Conservation (phyloP, 53 echinoderm and acorn worm genomes). For the Holothuria scabra region DNA sequence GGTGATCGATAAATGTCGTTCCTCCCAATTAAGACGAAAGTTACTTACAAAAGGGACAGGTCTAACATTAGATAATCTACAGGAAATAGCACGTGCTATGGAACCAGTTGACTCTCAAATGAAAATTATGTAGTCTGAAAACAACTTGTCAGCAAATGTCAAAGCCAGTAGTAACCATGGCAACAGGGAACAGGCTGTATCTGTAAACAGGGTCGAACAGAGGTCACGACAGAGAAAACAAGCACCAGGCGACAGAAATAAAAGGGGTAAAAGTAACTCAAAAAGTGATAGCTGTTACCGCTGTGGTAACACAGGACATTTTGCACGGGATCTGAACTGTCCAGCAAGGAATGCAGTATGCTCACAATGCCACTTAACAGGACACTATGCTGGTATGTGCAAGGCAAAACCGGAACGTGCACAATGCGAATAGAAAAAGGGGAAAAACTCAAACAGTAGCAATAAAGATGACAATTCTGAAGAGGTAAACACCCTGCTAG, state of each 20-base stretch:
- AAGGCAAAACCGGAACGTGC: slow-evolving; percentile 25
- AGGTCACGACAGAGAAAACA: background rate
- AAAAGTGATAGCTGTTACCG: background rate
- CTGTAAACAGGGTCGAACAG: background rate
- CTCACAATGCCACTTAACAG: slow-evolving; percentile 46
- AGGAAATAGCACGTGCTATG: slow-evolving; percentile 34
- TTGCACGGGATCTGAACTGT: slow-evolving; percentile 55
- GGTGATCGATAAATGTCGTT: slow-evolving; percentile 67
- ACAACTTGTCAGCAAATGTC: too few relatives aligned
- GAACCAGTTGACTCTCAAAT: background rate
- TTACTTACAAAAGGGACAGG: slow-evolving; percentile 52
- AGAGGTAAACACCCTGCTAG: background rate
- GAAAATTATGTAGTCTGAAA: too few relatives aligned
- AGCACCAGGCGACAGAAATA: too few relatives aligned
- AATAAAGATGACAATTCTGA: background rate
- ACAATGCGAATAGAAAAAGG: background rate
- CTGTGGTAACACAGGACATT: slow-evolving; percentile 59
- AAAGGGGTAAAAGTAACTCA: background rate
- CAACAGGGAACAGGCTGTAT: too few relatives aligned
- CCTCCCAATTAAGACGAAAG: slow-evolving; percentile 48
- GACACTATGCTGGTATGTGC: slow-evolving; percentile 57
- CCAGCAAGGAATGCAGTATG: slow-evolving; percentile 55
- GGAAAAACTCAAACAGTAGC: background rate
- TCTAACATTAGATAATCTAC: slow-evolving; percentile 44
- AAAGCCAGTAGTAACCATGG: too few relatives aligned